phyloP scores from a whole-genome alignment of 2,113 vertebrate genomes.

The Melospiza georgiana region DNA sequence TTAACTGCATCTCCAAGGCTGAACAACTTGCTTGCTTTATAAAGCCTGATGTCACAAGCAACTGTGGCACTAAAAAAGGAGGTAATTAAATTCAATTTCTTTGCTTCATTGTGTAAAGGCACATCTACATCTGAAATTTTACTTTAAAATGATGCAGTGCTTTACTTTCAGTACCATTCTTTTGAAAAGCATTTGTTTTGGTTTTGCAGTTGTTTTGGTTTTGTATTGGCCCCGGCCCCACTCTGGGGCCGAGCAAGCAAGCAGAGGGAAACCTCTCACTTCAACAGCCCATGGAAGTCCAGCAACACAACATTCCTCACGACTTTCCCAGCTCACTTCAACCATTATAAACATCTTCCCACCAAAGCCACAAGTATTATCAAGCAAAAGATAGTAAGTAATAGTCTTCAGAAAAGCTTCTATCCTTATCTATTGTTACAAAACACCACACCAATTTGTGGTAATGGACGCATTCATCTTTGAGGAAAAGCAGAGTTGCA shows the following conservation, averaged over 20 bases:
- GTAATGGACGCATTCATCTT: neutral
- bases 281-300: neutral
- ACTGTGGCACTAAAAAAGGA: neutral
- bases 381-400: constrained; percentile 24
- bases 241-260: neutral
- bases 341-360: neutral
- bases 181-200: neutral
- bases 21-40: neutral
- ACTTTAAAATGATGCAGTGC: neutral
- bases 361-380: neutral
- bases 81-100: neutral
- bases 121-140: neutral
- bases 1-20: constrained; percentile 46
- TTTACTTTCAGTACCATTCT: neutral
- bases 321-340: neutral
- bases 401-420: constrained; percentile 13
- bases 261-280: neutral
- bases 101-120: neutral
- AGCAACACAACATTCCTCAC: neutral
- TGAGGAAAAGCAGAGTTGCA: neutral
- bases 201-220: neutral
- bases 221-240: neutral
- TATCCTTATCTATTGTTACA: neutral
- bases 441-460: neutral
- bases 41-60: neutral